Evolutionary conservation across 2,888 invertebrate genomes (phyloP).

Genomic region (Sympetrum striolatum): DNA sequence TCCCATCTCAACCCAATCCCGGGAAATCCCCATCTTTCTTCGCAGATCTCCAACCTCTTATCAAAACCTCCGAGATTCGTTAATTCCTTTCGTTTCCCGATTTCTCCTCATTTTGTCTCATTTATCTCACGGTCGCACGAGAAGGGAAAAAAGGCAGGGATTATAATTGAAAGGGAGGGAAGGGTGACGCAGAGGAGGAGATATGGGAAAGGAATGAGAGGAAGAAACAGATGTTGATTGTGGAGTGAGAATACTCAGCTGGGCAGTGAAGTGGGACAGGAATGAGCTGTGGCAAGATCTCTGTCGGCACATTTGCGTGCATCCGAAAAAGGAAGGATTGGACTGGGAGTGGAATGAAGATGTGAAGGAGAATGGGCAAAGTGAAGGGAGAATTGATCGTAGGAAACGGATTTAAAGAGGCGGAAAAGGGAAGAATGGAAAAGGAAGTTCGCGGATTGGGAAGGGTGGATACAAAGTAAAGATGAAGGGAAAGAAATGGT

Average conservation of each 20-base stretch:
- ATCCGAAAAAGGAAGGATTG: neutral
- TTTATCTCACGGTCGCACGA: neutral
- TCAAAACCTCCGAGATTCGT: neutral
- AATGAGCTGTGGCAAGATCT: neutral
- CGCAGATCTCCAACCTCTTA: neutral
- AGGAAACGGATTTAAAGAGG: neutral
- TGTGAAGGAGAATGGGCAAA: neutral
- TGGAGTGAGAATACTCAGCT: neutral
- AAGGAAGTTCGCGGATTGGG: neutral
- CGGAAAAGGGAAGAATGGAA: neutral
- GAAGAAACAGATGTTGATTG: neutral
- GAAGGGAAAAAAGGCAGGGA: neutral
- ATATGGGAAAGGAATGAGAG: neutral
- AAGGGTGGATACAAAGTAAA: neutral
- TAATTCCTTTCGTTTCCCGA: neutral
- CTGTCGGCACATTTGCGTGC: neutral
- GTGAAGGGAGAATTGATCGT: neutral
- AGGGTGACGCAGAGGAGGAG: neutral
- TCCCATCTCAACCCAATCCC: neutral
- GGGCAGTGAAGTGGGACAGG: neutral
- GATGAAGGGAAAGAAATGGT: neutral
- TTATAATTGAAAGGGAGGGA: neutral
- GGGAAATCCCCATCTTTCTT: neutral
- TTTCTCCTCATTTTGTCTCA: neutral
- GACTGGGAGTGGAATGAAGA: neutral